A percentile compares a stretch with the other conserved stretches of the same genome.
Evolutionary conservation across 2,113 vertebrate species (phyloP).

Genomic region (Phyllostomus discolor): DNA sequence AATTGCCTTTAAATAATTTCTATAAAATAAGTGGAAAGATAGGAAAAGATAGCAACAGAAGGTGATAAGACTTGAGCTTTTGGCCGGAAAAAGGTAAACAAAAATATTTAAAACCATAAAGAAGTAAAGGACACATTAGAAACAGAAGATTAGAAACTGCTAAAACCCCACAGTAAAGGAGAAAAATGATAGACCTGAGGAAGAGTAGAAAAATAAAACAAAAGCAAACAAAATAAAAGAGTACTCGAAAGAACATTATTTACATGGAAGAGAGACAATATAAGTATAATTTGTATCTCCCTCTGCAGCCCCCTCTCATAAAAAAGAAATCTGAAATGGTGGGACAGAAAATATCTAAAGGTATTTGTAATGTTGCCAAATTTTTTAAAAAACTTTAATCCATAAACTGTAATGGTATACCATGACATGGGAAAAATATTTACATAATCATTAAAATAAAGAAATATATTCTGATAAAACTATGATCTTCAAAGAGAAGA

Average conservation of each 20-base stretch:
- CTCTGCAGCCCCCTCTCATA: not conserved
- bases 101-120: not conserved
- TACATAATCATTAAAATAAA: not conserved
- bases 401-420: not conserved
- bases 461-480: not conserved
- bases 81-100: not conserved
- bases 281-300: not conserved
- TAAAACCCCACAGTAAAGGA: not conserved
- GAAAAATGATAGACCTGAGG: not conserved
- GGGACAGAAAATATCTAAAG: not conserved
- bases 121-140: not conserved
- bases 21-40: not conserved
- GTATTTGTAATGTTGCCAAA: not conserved
- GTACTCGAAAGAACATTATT: not conserved
- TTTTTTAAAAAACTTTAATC: not conserved
- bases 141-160: not conserved
- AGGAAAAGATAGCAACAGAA: not conserved
- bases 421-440: not conserved
- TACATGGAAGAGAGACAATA: not conserved
- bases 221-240: not conserved
- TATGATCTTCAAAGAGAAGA: not conserved
- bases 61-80: not conserved
- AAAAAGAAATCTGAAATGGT: not conserved
- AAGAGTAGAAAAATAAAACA: slow-evolving; percentile 8
- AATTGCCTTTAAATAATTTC: not conserved